phyloP scores from a whole-genome alignment of 2,113 vertebrate species.

The Neolamprologus hecqui region DNA sequence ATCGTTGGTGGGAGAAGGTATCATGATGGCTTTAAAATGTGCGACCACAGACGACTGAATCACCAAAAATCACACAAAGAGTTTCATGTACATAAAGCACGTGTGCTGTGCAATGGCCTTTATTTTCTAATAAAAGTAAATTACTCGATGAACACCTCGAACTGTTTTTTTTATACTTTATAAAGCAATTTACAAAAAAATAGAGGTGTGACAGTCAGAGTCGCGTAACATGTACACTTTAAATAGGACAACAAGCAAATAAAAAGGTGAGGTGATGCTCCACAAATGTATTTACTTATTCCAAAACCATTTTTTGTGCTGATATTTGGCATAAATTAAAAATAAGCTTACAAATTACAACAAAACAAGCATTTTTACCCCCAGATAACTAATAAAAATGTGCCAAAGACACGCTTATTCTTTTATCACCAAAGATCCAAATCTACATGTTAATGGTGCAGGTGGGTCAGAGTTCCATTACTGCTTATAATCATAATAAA shows the following conservation, averaged over 20 bases:
- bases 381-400: not conserved
- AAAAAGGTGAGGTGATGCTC: not conserved
- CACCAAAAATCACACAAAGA: fast-evolving
- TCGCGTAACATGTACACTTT: not conserved
- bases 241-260: not conserved
- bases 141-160: fast-evolving
- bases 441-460: not conserved
- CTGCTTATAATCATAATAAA: not conserved
- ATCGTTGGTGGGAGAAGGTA: not conserved
- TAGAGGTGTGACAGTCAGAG: not conserved
- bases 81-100: not conserved
- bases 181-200: not conserved
- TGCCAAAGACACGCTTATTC: not conserved
- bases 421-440: fast-evolving
- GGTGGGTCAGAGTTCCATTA: not conserved
- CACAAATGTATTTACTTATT: not conserved
- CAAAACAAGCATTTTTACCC: not conserved
- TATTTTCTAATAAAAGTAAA: not conserved
- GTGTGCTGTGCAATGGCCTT: not conserved
- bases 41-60: not conserved
- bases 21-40: not conserved
- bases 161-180: not conserved
- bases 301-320: not conserved
- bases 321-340: not conserved
- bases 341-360: not conserved